Conservation (phyloP, 1,140 invertebrate genomes). For the Brachystomella parvula region DNA sequence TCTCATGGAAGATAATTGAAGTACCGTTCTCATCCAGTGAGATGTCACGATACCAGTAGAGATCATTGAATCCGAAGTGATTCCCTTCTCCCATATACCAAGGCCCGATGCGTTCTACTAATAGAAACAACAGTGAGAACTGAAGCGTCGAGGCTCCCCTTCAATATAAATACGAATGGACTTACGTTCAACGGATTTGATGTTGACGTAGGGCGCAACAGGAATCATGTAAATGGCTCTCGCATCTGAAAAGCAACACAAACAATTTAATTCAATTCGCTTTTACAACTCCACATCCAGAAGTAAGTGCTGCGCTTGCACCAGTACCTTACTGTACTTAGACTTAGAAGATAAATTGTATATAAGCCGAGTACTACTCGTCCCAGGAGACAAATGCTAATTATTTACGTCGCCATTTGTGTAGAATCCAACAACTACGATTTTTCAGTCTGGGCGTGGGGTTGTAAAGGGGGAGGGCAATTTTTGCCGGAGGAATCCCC, state of each 20-base stretch:
- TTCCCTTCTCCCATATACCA: constrained; percentile 25
- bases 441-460: too few species aligned
- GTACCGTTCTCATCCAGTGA: constrained; percentile 19
- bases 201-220: constrained; percentile 20
- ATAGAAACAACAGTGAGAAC: constrained; percentile 8
- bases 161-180: background rate
- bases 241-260: constrained; percentile 11
- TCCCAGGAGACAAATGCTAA: too few species aligned
- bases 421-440: too few species aligned
- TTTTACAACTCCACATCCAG: background rate
- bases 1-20: constrained; percentile 30
- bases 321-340: too few species aligned
- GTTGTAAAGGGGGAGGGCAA: too few species aligned
- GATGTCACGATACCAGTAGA: constrained; percentile 28
- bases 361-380: background rate
- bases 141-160: background rate
- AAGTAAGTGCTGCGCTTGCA: background rate
- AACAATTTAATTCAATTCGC: background rate
- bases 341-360: background rate
- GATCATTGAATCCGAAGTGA: constrained; percentile 27
- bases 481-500: too few species aligned
- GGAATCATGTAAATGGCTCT: constrained; percentile 23
- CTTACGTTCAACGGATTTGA: constrained; percentile 25
- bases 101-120: constrained; percentile 36
- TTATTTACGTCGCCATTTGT: too few species aligned